A percentile compares a stretch with the other conserved stretches of the same genome.
Conservation (phyloP, 2,888 invertebrate genomes). For the Bimastos eiseni region DNA sequence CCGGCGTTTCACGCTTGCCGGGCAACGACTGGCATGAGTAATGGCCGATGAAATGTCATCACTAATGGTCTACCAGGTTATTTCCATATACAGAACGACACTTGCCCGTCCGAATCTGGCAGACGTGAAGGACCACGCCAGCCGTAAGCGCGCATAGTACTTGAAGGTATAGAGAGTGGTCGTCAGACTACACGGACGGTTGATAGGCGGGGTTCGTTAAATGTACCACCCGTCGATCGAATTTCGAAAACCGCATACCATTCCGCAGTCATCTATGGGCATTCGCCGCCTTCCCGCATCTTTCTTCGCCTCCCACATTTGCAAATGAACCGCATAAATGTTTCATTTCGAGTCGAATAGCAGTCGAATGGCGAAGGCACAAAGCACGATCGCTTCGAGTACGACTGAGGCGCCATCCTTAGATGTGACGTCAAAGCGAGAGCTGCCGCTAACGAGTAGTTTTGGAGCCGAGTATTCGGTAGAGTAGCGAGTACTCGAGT, state of each 20-base stretch:
- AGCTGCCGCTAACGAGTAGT: too few relatives aligned
- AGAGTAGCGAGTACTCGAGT: too few relatives aligned
- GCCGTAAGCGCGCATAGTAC: neutral
- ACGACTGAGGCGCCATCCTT: neutral
- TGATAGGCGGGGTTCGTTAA: slow-evolving; percentile 15
- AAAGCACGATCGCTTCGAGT: neutral
- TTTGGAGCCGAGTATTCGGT: too few relatives aligned
- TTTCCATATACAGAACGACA: slow-evolving; percentile 16
- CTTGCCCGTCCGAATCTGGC: slow-evolving; percentile 23
- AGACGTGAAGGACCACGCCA: neutral
- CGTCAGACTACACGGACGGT: slow-evolving; percentile 2
- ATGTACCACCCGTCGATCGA: slow-evolving; percentile 23
- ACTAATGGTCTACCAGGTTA: slow-evolving; percentile 22
- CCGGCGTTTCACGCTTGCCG: slow-evolving; percentile 22
- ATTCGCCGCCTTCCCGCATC: neutral
- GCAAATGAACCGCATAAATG: slow-evolving; percentile 21
- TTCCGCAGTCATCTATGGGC: neutral
- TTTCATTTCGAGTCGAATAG: slow-evolving; percentile 18
- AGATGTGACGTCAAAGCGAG: neutral
- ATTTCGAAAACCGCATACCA: slow-evolving; percentile 25
- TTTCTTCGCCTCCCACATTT: neutral
- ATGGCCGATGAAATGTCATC: slow-evolving; percentile 26
- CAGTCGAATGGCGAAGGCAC: neutral
- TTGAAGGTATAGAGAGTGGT: neutral
- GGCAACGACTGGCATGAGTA: slow-evolving; percentile 26